phyloP scores from a whole-genome alignment of 2,888 invertebrate species.

The Drosophila merina region DNA sequence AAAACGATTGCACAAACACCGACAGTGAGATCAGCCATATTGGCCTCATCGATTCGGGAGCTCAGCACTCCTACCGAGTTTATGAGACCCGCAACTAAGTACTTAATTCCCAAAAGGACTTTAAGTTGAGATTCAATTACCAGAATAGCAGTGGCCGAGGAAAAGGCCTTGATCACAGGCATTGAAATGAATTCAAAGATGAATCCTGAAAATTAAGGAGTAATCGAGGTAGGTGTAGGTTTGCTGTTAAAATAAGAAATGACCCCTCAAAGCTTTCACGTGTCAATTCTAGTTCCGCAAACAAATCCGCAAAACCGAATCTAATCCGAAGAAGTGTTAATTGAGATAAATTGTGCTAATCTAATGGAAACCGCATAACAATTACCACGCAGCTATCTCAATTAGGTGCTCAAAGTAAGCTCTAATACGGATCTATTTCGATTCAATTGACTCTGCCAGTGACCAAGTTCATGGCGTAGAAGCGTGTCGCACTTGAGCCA shows the following conservation, averaged over 20 bases:
- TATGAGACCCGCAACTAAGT: constrained; percentile 88
- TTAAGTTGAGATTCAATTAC: constrained; percentile 91
- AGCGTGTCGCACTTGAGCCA: constrained; percentile 34
- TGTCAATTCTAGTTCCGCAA: constrained; percentile 11
- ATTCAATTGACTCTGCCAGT: constrained; percentile 20
- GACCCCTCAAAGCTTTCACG: not conserved
- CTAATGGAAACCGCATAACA: constrained; percentile 18
- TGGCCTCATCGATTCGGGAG: constrained; percentile 85
- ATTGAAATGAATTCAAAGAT: constrained; percentile 93
- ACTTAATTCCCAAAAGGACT: constrained; percentile 89
- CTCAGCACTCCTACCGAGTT: constrained; percentile 86
- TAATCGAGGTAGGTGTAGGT: not conserved
- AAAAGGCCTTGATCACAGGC: constrained; percentile 94
- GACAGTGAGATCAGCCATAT: constrained; percentile 87
- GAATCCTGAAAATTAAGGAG: constrained; percentile 86
- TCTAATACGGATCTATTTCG: constrained; percentile 30
- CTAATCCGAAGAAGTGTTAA: constrained; percentile 29
- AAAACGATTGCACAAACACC: constrained; percentile 88
- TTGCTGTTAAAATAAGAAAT: not conserved
- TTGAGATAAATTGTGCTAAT: constrained; percentile 27
- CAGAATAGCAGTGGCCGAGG: constrained; percentile 92
- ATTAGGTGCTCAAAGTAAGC: constrained; percentile 26
- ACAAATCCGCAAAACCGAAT: constrained; percentile 5
- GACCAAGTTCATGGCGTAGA: constrained; percentile 32
- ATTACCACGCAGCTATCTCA: constrained; percentile 19